Evolutionary conservation across 2,797 vertebrate species (phyloP), one percentile per base, ranked within the genome.

Genomic region (Thamnophis elegans): DNA sequence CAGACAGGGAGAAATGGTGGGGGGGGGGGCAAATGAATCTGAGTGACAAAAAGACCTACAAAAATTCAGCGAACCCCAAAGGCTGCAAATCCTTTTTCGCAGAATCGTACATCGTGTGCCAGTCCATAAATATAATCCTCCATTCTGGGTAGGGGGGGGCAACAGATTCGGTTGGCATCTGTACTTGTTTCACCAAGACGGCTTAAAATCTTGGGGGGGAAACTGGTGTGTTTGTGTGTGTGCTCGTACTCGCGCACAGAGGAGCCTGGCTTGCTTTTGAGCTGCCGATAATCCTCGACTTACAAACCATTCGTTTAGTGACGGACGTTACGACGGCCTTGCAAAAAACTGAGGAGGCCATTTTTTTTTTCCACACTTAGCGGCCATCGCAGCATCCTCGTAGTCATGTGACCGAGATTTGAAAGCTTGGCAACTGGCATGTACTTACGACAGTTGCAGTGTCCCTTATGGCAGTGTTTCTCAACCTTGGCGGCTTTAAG

Each of bases 171-270:
- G 3, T 78, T 42, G 2, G 32, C 68, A 42, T 42, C 68, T 78
- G 68, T 10, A 36, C 32, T 36, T 42, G 3, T 78, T 36, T 78
- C 32, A 9, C 68, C 32, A 42, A 78, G 68, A 42, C 20, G 68
- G 16, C 9, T 42, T 78, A 42, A 78, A 36, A 78, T 20, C 68
- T 22, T 20, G n/a, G 1, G 28, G 42, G 32, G 20, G 20, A 20
- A 78, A 78, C 7, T 0, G 8, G 16, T 2, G 16, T 8, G 9
- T 60, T 7, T 58, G 18, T 58, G 18, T 26, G 3, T 26, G 59
- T n/a, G n/a, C n/a, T n/a, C 10, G 9, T 60, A 22, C 5, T 18
- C 1, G 6, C 1, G 5, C 7, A 6, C 2, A 9, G 11, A 11
- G 3, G 32, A 42, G 68, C 8, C 68, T 78, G 18, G 8, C 68